Conservation (phyloP, 2,797 vertebrate species). For the Salarias fasciatus region DNA sequence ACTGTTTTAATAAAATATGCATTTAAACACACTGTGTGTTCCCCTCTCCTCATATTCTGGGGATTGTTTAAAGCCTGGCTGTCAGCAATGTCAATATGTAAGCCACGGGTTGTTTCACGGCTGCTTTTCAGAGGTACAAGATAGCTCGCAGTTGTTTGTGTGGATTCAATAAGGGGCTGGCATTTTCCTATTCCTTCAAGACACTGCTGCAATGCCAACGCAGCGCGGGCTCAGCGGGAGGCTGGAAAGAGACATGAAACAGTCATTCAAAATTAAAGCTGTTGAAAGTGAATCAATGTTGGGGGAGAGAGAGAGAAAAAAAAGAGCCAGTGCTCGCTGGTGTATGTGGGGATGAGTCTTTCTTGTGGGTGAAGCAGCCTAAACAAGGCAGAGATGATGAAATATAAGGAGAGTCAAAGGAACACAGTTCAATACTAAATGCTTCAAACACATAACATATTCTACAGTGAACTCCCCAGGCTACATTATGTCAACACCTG, state of each 20-base stretch:
- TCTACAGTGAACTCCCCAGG: conserved; percentile 33
- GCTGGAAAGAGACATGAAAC: conserved; percentile 43
- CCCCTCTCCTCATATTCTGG: conserved; percentile 4
- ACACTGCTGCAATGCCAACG: conserved; percentile 40
- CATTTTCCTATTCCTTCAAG: conserved; percentile 51
- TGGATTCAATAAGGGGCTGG: conserved; percentile 36
- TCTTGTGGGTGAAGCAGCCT: conserved; percentile 24
- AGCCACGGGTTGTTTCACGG: conserved; percentile 32
- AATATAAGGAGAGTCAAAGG: conserved; percentile 34
- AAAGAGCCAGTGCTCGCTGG: not conserved
- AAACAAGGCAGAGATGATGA: conserved; percentile 31
- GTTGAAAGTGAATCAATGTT: conserved; percentile 53
- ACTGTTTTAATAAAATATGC: conserved; percentile 19
- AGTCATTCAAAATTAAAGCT: conserved; percentile 57
- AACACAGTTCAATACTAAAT: conserved; percentile 23
- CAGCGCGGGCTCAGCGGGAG: conserved; percentile 41
- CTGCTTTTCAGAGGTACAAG: conserved; percentile 44
- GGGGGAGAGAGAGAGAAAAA: conserved; percentile 1
- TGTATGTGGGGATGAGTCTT: conserved; percentile 14
- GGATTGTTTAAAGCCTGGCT: conserved; percentile 33
- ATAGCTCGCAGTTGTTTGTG: conserved; percentile 49
- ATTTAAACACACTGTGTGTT: conserved; percentile 9
- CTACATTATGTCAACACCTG: conserved; percentile 55
- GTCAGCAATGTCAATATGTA: conserved; percentile 41
- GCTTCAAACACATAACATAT: conserved; percentile 28